phyloP scores from a whole-genome alignment of 1,140 invertebrate genomes.

The Telenomus remus region DNA sequence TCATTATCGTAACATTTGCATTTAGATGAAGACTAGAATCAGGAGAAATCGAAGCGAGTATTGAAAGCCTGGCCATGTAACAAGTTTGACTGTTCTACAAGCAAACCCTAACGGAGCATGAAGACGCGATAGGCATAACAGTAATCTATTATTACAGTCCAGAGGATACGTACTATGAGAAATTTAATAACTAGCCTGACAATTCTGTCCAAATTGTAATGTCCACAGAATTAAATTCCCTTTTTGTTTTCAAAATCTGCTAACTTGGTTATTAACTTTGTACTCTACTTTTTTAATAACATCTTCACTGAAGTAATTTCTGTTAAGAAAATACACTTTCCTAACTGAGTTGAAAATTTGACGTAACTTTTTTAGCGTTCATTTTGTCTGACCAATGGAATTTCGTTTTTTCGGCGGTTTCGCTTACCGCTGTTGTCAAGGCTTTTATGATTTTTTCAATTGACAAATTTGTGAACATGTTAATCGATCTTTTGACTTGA shows the following conservation, averaged over 20 bases:
- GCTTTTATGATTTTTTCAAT: too few species aligned
- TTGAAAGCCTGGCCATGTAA: conserved; percentile 55
- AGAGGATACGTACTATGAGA: conserved; percentile 1
- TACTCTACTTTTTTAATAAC: too few species aligned
- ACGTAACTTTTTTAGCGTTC: not conserved
- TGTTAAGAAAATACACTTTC: too few species aligned
- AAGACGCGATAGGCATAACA: conserved; percentile 31
- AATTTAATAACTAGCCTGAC: not conserved
- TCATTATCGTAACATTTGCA: conserved; percentile 46
- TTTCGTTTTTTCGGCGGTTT: too few species aligned
- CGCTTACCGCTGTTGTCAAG: too few species aligned
- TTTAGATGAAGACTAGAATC: conserved; percentile 63
- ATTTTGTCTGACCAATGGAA: conserved; percentile 40
- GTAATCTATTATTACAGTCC: conserved; percentile 24
- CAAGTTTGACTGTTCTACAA: conserved; percentile 64
- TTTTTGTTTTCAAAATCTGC: too few species aligned
- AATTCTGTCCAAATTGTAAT: not conserved
- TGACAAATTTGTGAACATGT: too few species aligned
- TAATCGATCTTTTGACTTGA: conserved; percentile 35
- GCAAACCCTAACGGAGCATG: conserved; percentile 32
- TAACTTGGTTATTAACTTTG: too few species aligned
- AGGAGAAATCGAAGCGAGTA: conserved; percentile 49
- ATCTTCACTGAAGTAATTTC: too few species aligned
- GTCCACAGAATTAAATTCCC: not conserved
- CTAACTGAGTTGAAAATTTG: too few species aligned